Base-by-base conservation (phyloP, 2,797 vertebrate genomes). In the Argyrosomus regius region DNA sequence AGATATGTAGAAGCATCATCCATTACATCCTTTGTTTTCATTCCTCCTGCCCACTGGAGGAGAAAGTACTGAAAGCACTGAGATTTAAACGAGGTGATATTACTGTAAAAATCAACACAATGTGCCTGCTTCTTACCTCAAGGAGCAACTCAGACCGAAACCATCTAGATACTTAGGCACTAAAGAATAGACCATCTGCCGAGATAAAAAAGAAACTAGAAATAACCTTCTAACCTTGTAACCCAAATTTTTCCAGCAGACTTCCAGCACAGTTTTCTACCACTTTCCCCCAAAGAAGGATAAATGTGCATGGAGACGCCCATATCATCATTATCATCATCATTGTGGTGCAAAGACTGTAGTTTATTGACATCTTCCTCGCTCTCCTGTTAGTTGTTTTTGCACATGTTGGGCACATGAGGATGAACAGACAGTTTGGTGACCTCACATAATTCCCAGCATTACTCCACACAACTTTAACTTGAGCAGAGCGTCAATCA, bases 1-100 rank as follows among this genome's bases (percentile, higher is more conserved):
- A 52, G 60, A 63, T 13, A 22, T n/a, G 31, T 6, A 22, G 22
- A 54, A n/a, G 17, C 43, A 64, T 75, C 53, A 13, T 5, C 18
- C 6, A 4, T 72, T 1, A 2, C 20, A 69, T 74, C 65, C 77
- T 69, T 69, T 78, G 73, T 85, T 91, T 84, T 68, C 83, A 77
- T 86, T 84, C 78, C 76, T 64, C 7, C 45, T 24, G 60, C 0
- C 76, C 35, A 77, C 2, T 16, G 45, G 77, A 84, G 79, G 72
- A 88, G 73, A 83, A 84, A 60, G 26, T 0, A 49, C 31, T 14
- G 60, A 45, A 35, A 64, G 43, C 24, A 28, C 24, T 24, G 17
- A 77, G 65, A 67, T 2, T 43, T 50, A 75, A 60, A 56, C 60
- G 57, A 53, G 73, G 77, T 53, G 67, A 48, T 22, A 39, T 83